Percentiles rank a stretch among this genome's conserved stretches.
phyloP scores from a whole-genome alignment of 1,140 invertebrate genomes.

The Neodiprion virginianus region DNA sequence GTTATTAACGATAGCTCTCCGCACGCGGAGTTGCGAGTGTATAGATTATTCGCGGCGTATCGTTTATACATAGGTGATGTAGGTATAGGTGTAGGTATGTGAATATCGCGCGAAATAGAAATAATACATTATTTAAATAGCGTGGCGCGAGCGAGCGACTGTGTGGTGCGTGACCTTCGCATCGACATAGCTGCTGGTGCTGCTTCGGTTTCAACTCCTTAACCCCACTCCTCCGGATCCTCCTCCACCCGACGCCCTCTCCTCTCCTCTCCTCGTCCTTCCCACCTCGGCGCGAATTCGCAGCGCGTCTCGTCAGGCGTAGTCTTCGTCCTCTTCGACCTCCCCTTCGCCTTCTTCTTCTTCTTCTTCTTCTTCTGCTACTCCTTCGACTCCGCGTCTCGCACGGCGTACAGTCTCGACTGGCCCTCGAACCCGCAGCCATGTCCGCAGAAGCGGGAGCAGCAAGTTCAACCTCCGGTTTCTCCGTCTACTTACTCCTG shows the following conservation, averaged over 20 bases:
- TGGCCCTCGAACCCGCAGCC: neutral
- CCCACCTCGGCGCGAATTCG: neutral
- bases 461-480: neutral
- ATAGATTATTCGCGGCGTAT: too few species aligned
- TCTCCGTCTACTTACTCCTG: neutral
- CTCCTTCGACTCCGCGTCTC: slow-evolving; percentile 32
- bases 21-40: too few species aligned
- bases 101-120: slow-evolving; percentile 34
- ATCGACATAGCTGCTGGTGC: slow-evolving; percentile 35
- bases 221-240: slow-evolving; percentile 27
- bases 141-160: slow-evolving; percentile 38
- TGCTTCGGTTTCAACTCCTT: neutral
- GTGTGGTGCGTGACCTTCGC: slow-evolving; percentile 47
- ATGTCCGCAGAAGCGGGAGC: too few species aligned
- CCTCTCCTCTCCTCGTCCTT: slow-evolving; percentile 5
- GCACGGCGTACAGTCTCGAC: slow-evolving; percentile 27
- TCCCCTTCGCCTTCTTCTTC: slow-evolving; percentile 9
- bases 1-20: too few species aligned
- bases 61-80: too few species aligned
- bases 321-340: neutral
- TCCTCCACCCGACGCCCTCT: slow-evolving; percentile 33
- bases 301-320: slow-evolving; percentile 7
- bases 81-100: too few species aligned
- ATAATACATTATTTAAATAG: slow-evolving; percentile 52
- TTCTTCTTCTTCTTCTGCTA: slow-evolving; percentile 14